A percentile compares a stretch with the other conserved stretches of the same genome.
Conservation (phyloP, 1,140 invertebrate species). For the Drosophila lacertosa region DNA sequence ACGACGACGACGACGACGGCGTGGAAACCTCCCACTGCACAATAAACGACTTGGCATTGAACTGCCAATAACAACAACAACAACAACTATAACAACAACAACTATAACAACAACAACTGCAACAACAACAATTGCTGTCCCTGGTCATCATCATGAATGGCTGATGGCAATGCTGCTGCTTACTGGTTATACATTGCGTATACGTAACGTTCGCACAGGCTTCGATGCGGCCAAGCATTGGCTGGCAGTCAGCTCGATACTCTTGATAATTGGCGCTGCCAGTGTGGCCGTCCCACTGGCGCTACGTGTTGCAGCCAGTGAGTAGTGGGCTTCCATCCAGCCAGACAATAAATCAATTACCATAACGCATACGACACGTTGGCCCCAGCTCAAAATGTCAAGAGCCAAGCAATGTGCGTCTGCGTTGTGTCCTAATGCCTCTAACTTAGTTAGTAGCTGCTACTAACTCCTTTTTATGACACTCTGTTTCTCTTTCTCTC, state of each 20-base stretch:
- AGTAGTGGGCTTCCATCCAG: slow-evolving; percentile 41
- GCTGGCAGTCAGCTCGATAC: slow-evolving; percentile 88
- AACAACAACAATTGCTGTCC: slow-evolving; percentile 48
- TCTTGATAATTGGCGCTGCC: slow-evolving; percentile 87
- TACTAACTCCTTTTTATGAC: slow-evolving; percentile 37
- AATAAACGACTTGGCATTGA: slow-evolving; percentile 76
- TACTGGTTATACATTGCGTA: slow-evolving; percentile 22
- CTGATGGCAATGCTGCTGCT: slow-evolving; percentile 46
- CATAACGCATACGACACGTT: slow-evolving; percentile 76
- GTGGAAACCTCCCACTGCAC: slow-evolving; percentile 25
- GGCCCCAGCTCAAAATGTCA: slow-evolving; percentile 28
- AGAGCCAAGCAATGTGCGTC: slow-evolving; percentile 1
- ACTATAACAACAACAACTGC: slow-evolving; percentile 45
- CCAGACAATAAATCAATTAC: slow-evolving; percentile 82
- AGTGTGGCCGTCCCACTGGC: slow-evolving; percentile 88
- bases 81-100: slow-evolving; percentile 39
- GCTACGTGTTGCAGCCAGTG: slow-evolving; percentile 86
- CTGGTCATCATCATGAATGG: slow-evolving; percentile 70
- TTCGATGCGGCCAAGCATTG: slow-evolving; percentile 86
- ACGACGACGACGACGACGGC: slow-evolving; percentile 22
- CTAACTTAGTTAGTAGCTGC: slow-evolving; percentile 58
- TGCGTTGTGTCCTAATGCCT: slow-evolving; percentile 55
- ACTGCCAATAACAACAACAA: slow-evolving; percentile 69
- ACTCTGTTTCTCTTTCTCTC: slow-evolving; percentile 1
- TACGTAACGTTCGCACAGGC: slow-evolving; percentile 66